These are phyloP conservation scores for Stenichneumon culpator DNA, from an alignment of 2,888 invertebrate genomes.

Conservation along the genomic window DNA sequence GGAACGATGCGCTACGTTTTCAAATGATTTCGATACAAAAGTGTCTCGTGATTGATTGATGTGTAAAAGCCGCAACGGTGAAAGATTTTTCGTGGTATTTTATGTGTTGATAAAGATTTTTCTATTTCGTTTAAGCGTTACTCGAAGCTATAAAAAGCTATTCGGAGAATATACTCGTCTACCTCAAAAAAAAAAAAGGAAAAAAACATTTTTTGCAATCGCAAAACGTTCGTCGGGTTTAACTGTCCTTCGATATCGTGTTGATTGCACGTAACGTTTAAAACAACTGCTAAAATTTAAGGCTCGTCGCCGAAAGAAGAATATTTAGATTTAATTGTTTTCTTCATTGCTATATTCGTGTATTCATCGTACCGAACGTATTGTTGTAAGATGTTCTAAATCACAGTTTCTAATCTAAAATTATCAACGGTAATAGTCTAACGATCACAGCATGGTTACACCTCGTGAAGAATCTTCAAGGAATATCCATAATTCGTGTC, in stretches of 20 bases:
- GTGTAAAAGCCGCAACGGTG: constrained; percentile 47
- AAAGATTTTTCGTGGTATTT: constrained; percentile 62
- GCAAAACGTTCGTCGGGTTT: constrained; percentile 72
- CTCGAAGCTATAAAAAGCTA: constrained; percentile 82
- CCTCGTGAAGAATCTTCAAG: constrained; percentile 9
- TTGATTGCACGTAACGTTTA: constrained; percentile 78
- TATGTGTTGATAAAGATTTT: constrained; percentile 70
- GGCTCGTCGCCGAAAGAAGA: constrained; percentile 74
- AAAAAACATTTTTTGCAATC: constrained; percentile 79
- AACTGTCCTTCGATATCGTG: constrained; percentile 70
- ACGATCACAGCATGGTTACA: constrained; percentile 14
- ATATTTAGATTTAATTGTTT: constrained; percentile 78
- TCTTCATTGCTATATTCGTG: constrained; percentile 71
- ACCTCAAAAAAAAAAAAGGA: constrained; percentile 79
- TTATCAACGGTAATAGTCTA: constrained; percentile 40
- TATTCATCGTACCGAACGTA: constrained; percentile 62
- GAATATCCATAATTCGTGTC: constrained; percentile 32
- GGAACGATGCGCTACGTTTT: not conserved
- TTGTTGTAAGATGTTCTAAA: constrained; percentile 65
- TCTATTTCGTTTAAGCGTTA: constrained; percentile 81
- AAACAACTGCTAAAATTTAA: constrained; percentile 78
- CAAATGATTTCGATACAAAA: constrained; percentile 1
- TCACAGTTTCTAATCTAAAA: constrained; percentile 41
- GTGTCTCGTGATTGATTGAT: constrained; percentile 34
- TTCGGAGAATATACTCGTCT: constrained; percentile 85